Conservation (phyloP, 23 tunicate species). For the Trididemnum nubilum region DNA sequence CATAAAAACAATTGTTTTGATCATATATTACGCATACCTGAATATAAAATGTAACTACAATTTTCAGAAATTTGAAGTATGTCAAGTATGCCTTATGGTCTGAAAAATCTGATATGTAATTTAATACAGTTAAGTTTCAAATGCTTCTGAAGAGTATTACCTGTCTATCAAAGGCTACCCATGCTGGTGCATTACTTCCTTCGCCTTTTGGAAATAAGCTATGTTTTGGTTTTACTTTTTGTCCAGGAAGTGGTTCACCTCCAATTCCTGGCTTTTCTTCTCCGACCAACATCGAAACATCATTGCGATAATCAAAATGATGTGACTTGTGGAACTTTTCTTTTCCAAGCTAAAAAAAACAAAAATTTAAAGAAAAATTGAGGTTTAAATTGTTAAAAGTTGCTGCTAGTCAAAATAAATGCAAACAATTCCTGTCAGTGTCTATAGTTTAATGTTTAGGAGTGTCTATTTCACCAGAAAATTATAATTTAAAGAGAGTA, state of each 20-base stretch:
- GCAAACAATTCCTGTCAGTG: no score
- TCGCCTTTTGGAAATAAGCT: conserved; percentile 84
- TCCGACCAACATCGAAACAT: conserved; percentile 90
- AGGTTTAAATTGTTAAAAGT: neutral
- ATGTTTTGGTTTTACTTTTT: conserved; percentile 71
- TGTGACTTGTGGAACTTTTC: conserved; percentile 98
- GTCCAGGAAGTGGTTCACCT: conserved; percentile 84
- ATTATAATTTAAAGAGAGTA: neutral
- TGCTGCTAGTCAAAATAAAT: neutral
- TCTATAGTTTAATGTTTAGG: neutral
- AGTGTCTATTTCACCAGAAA: neutral
- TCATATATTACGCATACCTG: no score
- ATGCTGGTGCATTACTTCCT: conserved; percentile 92
- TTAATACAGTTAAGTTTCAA: no score
- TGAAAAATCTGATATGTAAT: no score
- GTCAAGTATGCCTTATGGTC: no score
- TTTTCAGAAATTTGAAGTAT: no score
- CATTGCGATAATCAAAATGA: conserved; percentile 88
- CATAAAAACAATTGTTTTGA: no score
- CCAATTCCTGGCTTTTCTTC: conserved; percentile 96
- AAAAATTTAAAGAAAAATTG: neutral
- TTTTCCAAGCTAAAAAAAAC: conserved; percentile 68
- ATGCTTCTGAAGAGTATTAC: no score
- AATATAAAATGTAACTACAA: no score
- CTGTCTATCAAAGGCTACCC: conserved; percentile 99